Evolutionary conservation across 2,888 invertebrate species (phyloP), one percentile per base, ranked within the genome.

Genomic region (Perdita meconis): DNA sequence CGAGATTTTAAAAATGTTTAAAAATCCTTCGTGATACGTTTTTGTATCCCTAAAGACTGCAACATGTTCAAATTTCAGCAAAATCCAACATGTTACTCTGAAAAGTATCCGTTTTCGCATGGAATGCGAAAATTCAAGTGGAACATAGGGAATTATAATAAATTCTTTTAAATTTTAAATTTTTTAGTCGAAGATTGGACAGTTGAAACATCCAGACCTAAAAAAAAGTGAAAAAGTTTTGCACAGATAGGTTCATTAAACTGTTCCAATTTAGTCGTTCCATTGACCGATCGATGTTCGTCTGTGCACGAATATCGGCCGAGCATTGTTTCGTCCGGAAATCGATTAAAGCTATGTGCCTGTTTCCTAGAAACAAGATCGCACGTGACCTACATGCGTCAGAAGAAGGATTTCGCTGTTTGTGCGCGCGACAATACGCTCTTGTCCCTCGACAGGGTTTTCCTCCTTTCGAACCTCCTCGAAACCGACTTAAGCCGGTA

Each of bases 351-450:
- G 66, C 44, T 60, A n/a, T 51, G 53, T 19, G 38, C 26, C 56
- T 66, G 63, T 65, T 70, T 61, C 38, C 63, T 40, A 5, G 26
- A 68, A 38, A 72, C 38, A 72, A 69, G 66, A 72, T 69, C 77
- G 61, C 66, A 36, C 44, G 47, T 68, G 73, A 69, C 68, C 78
- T 53, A 74, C 78, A 76, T 78, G 64, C 78, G 66, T 4, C 61
- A 53, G 69, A 81, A 68, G 73, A 68, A 83, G 78, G 73, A 81
- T 84, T 72, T 66, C 73, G 65, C 67, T 82, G 84, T 82, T 82
- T 74, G 84, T 60, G 70, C 56, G 42, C 71, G 24, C 71, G 60
- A 83, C 81, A 81, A 83, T 83, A 60, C 78, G 42, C 26, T 66
- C 71, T 64, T 53, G 42, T 56, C 22, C 59, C 51, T 19, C 51